These are phyloP conservation scores for Nettapus auritus DNA, from an alignment of 2,113 vertebrate genomes.

Conservation along the genomic window DNA sequence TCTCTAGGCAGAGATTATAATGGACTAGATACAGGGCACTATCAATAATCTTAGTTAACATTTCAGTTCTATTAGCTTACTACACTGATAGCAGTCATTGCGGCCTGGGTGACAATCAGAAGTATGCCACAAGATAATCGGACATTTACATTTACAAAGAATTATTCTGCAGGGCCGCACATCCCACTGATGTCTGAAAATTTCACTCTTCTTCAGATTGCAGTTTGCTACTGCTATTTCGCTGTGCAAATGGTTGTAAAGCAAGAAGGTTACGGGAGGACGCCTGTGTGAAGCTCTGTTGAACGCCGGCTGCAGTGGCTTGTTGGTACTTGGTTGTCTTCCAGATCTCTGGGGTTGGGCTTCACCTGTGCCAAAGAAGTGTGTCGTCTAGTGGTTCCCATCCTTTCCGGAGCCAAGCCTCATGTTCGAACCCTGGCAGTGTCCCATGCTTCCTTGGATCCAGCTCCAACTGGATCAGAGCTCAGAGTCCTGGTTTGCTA, in stretches of 20 bases:
- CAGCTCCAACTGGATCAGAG: constrained; percentile 56
- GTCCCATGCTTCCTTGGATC: constrained; percentile 41
- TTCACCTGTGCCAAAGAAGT: constrained; percentile 68
- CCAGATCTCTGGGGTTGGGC: constrained; percentile 57
- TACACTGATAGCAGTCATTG: constrained; percentile 53
- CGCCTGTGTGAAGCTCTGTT: neutral
- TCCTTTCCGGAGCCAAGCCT: constrained; percentile 60
- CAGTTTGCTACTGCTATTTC: neutral
- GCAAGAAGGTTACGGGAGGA: constrained; percentile 44
- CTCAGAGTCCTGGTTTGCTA: constrained; percentile 25
- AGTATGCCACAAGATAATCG: constrained; percentile 29
- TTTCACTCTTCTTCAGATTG: neutral
- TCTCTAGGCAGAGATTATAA: constrained; percentile 77
- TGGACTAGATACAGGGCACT: constrained; percentile 51
- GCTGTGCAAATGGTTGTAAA: neutral
- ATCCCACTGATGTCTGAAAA: neutral
- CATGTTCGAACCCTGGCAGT: constrained; percentile 65
- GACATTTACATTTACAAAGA: neutral
- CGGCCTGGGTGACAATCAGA: constrained; percentile 29
- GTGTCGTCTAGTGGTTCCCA: constrained; percentile 73
- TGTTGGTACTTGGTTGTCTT: constrained; percentile 57
- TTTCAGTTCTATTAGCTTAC: constrained; percentile 69
- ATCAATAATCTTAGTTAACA: constrained; percentile 72
- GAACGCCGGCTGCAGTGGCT: constrained; percentile 38
- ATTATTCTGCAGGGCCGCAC: neutral